These are phyloP conservation scores for Chymomyza caudatula DNA, from an alignment of 2,888 invertebrate genomes.

Conservation along the genomic window DNA sequence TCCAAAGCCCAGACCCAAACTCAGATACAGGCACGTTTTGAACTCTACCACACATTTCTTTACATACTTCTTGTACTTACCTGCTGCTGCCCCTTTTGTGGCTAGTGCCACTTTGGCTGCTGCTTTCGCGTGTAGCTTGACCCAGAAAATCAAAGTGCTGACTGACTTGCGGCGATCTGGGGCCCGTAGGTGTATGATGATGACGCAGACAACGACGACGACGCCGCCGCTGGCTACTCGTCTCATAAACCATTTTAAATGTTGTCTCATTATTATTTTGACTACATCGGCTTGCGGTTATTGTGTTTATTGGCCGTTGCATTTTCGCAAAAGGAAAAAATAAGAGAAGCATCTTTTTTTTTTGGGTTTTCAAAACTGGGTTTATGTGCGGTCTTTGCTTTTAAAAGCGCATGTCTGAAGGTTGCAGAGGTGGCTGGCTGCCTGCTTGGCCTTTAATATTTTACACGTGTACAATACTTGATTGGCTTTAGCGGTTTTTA, in stretches of 20 bases:
- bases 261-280: slow-evolving; percentile 69
- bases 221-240: slow-evolving; percentile 19
- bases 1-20: not conserved
- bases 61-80: slow-evolving; percentile 7
- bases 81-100: slow-evolving; percentile 1
- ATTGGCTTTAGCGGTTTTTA: slow-evolving; percentile 49
- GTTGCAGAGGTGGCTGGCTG: slow-evolving; percentile 45
- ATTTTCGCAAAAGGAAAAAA: slow-evolving; percentile 1
- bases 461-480: slow-evolving; percentile 29
- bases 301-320: slow-evolving; percentile 53
- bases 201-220: slow-evolving; percentile 39
- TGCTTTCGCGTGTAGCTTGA: slow-evolving; percentile 50
- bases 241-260: slow-evolving; percentile 67
- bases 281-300: slow-evolving; percentile 65
- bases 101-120: slow-evolving; percentile 20
- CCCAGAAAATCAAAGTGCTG: slow-evolving; percentile 57
- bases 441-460: slow-evolving; percentile 30
- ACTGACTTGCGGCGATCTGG: slow-evolving; percentile 9
- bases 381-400: slow-evolving; percentile 56
- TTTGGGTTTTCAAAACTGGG: slow-evolving; percentile 48
- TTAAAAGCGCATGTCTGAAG: slow-evolving; percentile 46
- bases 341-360: not conserved
- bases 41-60: slow-evolving; percentile 57
- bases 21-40: slow-evolving; percentile 57
- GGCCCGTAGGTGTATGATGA: slow-evolving; percentile 51